phyloP scores from a whole-genome alignment of 2,113 vertebrate genomes.

The Oceanites oceanicus region DNA sequence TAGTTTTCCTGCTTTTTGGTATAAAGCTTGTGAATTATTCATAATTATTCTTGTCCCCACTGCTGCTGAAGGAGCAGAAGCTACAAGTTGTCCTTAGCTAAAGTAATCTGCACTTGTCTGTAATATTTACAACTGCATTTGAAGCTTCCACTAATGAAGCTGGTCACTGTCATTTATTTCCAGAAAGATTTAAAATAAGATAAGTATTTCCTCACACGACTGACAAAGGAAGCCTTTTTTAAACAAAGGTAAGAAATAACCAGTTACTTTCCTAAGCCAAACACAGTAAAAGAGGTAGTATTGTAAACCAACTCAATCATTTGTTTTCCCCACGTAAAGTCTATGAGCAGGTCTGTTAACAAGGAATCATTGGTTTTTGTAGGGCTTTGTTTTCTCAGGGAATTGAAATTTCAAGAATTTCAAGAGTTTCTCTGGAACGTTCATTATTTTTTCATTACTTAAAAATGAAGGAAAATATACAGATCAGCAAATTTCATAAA shows the following conservation, averaged over 20 bases:
- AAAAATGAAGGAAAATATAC: neutral
- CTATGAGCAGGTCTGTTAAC: neutral
- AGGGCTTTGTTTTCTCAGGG: neutral
- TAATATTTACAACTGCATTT: neutral
- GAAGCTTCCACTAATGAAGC: neutral
- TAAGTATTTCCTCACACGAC: neutral
- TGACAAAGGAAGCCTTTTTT: neutral
- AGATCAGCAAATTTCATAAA: neutral
- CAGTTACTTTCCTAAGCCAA: neutral
- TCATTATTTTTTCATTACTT: neutral
- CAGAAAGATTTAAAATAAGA: neutral
- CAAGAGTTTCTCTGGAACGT: neutral
- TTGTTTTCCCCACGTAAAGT: neutral
- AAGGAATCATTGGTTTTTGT: neutral
- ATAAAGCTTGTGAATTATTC: neutral
- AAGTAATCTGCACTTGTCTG: neutral
- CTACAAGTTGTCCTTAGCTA: neutral
- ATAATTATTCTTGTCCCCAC: neutral
- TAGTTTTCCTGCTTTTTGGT: neutral
- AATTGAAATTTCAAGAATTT: neutral
- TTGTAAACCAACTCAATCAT: neutral
- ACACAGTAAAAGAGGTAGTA: neutral
- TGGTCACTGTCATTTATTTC: neutral
- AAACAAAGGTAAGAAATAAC: neutral
- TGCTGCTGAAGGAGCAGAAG: neutral